Percentiles rank a stretch among this genome's conserved stretches.
Evolutionary conservation across 2,113 vertebrate species (phyloP).

Genomic region (Callospermophilus lateralis): DNA sequence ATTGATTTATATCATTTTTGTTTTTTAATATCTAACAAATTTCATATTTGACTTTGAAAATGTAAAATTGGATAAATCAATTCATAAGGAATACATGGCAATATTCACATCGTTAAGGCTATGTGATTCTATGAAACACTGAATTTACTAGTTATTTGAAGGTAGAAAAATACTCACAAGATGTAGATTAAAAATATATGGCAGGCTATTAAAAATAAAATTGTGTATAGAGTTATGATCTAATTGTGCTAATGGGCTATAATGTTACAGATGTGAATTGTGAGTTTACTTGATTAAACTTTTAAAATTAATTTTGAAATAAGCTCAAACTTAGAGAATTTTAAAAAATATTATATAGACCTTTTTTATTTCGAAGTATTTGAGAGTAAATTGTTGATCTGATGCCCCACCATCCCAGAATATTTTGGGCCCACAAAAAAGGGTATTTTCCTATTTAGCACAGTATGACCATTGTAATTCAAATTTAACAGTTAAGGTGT

Average conservation of each 20-base stretch:
- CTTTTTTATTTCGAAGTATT: neutral
- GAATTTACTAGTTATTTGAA: neutral
- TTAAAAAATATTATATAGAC: neutral
- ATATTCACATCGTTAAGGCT: neutral
- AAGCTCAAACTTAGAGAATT: conserved; percentile 1
- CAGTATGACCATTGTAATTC: neutral
- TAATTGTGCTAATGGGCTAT: neutral
- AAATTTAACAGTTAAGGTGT: neutral
- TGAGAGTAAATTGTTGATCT: neutral
- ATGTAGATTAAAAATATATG: neutral
- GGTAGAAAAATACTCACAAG: neutral
- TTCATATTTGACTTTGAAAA: neutral
- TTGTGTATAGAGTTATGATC: neutral
- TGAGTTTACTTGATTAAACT: neutral
- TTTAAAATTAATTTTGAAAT: conserved; percentile 27
- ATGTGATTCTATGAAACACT: neutral
- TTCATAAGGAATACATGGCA: neutral
- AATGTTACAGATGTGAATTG: neutral
- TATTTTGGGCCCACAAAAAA: neutral
- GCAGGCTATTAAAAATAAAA: neutral
- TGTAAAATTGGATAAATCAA: neutral
- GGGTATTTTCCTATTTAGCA: neutral
- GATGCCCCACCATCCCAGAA: neutral
- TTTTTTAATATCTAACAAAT: neutral
- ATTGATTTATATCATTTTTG: neutral